Base-by-base conservation (phyloP, 2,113 vertebrate genomes). In the Festucalex cinctus region DNA sequence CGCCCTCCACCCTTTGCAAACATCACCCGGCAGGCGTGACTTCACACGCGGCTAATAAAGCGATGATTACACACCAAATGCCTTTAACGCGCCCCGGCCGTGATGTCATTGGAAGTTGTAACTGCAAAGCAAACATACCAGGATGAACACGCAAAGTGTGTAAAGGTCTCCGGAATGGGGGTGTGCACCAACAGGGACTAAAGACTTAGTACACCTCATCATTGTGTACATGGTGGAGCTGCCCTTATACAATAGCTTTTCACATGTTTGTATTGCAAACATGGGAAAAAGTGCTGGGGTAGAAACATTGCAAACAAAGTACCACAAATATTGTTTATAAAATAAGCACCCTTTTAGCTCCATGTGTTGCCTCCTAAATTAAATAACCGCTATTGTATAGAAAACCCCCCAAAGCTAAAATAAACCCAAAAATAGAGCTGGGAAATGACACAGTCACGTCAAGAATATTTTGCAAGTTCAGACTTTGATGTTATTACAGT, bases 71-170 rank as follows among this genome's bases (percentile, higher is more conserved):
- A 84, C 81, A 26, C 69, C 49, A 26, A 57, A 57, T 5, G 68
- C 53, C 73, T 83, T n/a, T 82, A 88, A 85, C 85, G 36, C 68
- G 58, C 60, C 75, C 20, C 22, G 14, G 61, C 49, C 41, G 65
- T 84, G 87, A 90, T 82, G 86, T 84, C 71, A 87, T 85, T 64
- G 37, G 68, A 65, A 71, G 56, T 20, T n/a, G n/a, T 51, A 51
- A 51, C 78, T 24, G 41, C 73, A 84, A 83, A 66, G 73, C 81
- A 85, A 87, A 84, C 81, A 84, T 63, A 66, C 71, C 70, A 53
- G n/a, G 26, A 39, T 72, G 63, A 53, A 59, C 65, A 79, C 10
- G 13, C 44, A 64, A 41, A 35, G 68, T 79, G 69, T 68, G 63
- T n/a, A 22, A 51, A 22, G 48, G 9, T n/a, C 20, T 51, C 48